Evolutionary conservation across 2,888 invertebrate genomes (phyloP), one percentile per base, ranked within the genome.

Genomic region (Belgica antarctica): DNA sequence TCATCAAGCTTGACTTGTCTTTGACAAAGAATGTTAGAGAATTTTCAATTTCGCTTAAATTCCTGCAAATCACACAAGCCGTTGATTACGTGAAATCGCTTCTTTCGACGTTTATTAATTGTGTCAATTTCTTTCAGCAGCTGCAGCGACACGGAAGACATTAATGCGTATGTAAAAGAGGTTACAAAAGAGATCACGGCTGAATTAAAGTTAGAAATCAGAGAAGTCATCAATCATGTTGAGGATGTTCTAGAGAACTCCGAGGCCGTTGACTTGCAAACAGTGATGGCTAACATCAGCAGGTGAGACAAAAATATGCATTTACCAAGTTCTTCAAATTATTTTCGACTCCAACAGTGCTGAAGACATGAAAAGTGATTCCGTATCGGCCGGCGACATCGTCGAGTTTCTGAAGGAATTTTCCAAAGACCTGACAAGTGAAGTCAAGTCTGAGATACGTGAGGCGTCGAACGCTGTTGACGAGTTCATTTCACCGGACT

Each of bases 171-270:
- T 75, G 87, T 90, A 1, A 88, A 88, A 74, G 89, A 89, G 78
- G 86, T 89, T 78, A 89, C 90, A 2, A 87, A 85, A 78, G 89
- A 90, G 79, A 81, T 90, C 72, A 90, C 90, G 1, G 89, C 88
- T 8, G 90, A 90, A 79, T 88, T 91, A 19, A 90, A 90, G 77
- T 90, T 90, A 1, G 90, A 90, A 81, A 88, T 91, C 46, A 83
- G 90, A 4, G 90, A 87, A 78, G 90, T 91, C 0, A 90, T 90
- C 73, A 89, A 87, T 1, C 87, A 86, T 78, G 90, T 91, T 0
- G 90, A 91, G 74, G 89, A 90, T 76, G 90, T 89, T 62, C 79
- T 90, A 31, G 89, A 89, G 72, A 88, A 87, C 76, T 85, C 86
- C 0, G 62, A 70, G 19, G 5, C 31, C 12, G 27, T 70, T 17